These are phyloP conservation scores for Mesodorylaimus sp. DNA, from an alignment of 2,888 invertebrate genomes.

Conservation along the genomic window DNA sequence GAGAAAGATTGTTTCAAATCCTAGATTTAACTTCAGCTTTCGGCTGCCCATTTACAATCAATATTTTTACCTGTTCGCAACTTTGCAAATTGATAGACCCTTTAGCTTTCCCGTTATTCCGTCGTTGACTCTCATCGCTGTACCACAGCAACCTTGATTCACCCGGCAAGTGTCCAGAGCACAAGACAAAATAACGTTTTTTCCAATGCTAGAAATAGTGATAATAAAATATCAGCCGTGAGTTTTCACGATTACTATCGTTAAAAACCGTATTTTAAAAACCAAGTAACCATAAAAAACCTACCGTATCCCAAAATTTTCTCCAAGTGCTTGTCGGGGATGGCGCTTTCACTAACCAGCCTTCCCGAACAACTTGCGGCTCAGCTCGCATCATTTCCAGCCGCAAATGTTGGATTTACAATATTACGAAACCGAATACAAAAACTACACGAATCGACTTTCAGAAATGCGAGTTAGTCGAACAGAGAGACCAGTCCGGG, in stretches of 20 bases:
- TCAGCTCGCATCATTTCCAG: no score
- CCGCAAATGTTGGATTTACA: no score
- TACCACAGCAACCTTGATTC: no score
- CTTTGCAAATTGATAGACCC: neutral
- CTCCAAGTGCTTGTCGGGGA: no score
- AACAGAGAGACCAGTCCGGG: no score
- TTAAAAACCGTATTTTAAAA: neutral
- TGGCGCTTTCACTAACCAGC: neutral
- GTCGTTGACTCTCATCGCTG: no score
- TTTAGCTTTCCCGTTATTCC: neutral
- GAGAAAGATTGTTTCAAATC: neutral
- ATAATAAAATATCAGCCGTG: neutral
- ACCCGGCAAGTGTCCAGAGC: neutral
- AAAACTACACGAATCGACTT: no score
- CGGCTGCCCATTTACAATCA: no score
- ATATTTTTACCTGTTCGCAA: slow-evolving; percentile 1
- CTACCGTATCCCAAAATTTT: slow-evolving; percentile 1
- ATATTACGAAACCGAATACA: no score
- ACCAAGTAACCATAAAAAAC: neutral
- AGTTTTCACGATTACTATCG: neutral
- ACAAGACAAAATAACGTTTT: neutral
- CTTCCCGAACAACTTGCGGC: neutral
- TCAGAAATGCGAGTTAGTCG: no score
- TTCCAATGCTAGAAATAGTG: neutral
- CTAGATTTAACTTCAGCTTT: no score